A percentile compares a stretch with the other conserved stretches of the same genome.
Conservation (phyloP, 2,113 vertebrate species). For the Hyaena hyaena region DNA sequence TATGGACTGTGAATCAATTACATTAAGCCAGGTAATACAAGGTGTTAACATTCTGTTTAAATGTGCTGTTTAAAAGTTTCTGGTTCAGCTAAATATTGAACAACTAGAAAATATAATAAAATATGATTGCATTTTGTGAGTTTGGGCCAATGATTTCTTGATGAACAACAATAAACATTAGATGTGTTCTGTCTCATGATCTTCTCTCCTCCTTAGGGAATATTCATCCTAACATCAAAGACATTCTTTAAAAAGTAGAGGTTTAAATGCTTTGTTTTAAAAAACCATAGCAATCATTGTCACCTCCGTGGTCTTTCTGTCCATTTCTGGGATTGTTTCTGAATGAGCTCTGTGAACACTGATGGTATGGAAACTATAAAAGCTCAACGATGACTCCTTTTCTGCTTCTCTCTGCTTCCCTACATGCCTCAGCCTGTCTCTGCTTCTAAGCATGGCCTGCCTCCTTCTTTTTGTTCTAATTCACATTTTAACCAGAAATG, state of each 20-base stretch:
- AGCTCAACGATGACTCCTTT: rapidly evolving
- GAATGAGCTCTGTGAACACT: neutral
- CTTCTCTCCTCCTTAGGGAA: neutral
- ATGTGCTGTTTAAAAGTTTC: neutral
- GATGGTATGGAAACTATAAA: neutral
- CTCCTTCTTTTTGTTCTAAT: neutral
- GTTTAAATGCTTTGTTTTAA: neutral
- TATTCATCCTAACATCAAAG: neutral
- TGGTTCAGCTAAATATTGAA: neutral
- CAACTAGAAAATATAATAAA: constrained; percentile 19
- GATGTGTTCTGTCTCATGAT: neutral
- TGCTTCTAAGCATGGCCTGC: neutral
- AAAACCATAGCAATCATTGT: neutral
- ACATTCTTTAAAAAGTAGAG: rapidly evolving
- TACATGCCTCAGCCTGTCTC: neutral
- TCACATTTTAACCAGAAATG: constrained; percentile 47
- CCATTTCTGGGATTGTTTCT: neutral
- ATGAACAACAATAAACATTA: neutral
- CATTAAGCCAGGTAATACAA: neutral
- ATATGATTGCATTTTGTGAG: neutral
- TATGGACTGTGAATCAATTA: neutral
- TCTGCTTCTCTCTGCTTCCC: neutral
- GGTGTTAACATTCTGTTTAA: neutral
- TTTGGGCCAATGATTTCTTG: neutral
- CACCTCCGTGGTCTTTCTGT: neutral